Evolutionary conservation across 1,140 invertebrate species (phyloP).

Genomic region (Phenacoccus solenopsis): DNA sequence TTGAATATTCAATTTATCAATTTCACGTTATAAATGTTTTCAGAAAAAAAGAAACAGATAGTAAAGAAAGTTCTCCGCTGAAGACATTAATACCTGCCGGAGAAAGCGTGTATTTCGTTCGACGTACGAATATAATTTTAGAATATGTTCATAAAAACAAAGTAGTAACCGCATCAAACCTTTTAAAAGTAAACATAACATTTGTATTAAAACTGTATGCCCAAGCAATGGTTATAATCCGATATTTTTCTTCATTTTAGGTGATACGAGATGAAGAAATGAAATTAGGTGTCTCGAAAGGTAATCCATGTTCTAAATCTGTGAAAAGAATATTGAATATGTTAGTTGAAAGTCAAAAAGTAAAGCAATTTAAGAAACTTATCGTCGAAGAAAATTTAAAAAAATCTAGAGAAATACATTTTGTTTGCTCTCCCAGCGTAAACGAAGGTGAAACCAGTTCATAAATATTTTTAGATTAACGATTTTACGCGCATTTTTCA

Average conservation of each 20-base stretch:
- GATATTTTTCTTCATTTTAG: slow-evolving; percentile 26
- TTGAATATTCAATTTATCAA: no score
- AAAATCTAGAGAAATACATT: slow-evolving; percentile 37
- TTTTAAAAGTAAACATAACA: neutral
- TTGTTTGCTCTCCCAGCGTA: slow-evolving; percentile 45
- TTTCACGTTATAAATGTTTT: no score
- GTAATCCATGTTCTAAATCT: slow-evolving; percentile 48
- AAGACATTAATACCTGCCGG: no score
- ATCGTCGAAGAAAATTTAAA: slow-evolving; percentile 38
- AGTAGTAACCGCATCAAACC: slow-evolving; percentile 35
- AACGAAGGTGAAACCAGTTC: slow-evolving; percentile 21
- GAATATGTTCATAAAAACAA: slow-evolving; percentile 41
- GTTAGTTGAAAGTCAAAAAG: slow-evolving; percentile 41
- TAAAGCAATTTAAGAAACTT: slow-evolving; percentile 41
- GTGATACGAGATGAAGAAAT: slow-evolving; percentile 40
- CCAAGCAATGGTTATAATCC: neutral
- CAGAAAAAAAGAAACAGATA: no score
- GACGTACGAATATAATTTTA: slow-evolving; percentile 46
- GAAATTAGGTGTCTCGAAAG: slow-evolving; percentile 39
- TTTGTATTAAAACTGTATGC: neutral
- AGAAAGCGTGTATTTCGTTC: slow-evolving; percentile 31
- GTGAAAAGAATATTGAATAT: slow-evolving; percentile 42
- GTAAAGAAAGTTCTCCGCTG: no score
- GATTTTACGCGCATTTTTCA: neutral
- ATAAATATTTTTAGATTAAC: no score